Percentiles rank a stretch among this genome's conserved stretches.
phyloP scores from a whole-genome alignment of 2,888 invertebrate species.

The Coelinius sp. region DNA sequence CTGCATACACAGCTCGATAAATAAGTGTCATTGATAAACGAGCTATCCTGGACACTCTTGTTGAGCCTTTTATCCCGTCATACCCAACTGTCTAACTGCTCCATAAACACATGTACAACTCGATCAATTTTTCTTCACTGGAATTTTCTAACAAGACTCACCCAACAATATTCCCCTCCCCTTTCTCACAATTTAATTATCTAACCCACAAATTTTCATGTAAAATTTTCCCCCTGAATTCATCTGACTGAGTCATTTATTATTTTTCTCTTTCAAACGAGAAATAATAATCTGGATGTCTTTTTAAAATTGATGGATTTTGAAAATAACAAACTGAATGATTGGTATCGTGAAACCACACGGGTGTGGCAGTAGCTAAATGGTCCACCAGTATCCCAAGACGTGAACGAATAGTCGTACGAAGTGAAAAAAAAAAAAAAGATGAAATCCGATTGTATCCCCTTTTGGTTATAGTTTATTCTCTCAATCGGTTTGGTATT shows the following conservation, averaged over 20 bases:
- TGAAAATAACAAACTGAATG: conserved; percentile 23
- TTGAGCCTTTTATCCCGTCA: conserved; percentile 27
- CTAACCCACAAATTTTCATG: no score
- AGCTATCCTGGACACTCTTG: conserved; percentile 55
- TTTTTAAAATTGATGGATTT: conserved; percentile 28
- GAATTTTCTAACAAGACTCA: conserved; percentile 58
- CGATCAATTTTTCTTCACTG: conserved; percentile 51
- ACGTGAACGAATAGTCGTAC: conserved; percentile 32
- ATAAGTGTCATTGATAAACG: conserved; percentile 61
- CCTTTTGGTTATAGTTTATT: conserved; percentile 28
- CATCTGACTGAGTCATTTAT: conserved; percentile 9
- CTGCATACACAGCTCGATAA: neutral
- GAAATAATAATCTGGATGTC: conserved; percentile 2
- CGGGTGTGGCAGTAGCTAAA: conserved; percentile 58
- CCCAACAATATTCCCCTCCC: conserved; percentile 13
- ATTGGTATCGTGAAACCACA: conserved; percentile 14
- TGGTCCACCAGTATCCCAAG: conserved; percentile 45
- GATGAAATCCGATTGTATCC: conserved; percentile 57
- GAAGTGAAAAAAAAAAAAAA: conserved; percentile 45
- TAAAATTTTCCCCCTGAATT: neutral
- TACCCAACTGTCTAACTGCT: neutral
- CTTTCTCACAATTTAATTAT: no score
- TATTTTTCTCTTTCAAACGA: neutral
- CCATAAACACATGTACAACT: neutral
- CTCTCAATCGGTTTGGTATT: conserved; percentile 39